Percentiles rank a stretch among this genome's conserved stretches.
Conservation (phyloP, 2,797 vertebrate genomes). For the Bufotes viridis region DNA sequence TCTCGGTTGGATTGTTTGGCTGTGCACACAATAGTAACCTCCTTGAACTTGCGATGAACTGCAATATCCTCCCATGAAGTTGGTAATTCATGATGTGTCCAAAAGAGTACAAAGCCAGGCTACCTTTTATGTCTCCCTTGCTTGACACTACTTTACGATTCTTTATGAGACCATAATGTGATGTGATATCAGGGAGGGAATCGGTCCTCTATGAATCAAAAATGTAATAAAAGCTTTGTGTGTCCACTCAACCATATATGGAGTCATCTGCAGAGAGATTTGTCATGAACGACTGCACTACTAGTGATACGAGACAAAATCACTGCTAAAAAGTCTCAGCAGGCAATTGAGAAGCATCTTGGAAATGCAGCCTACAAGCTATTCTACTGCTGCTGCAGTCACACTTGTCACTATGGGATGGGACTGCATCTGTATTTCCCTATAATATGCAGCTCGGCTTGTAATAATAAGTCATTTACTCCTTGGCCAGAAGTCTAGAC, state of each 20-base stretch:
- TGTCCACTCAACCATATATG: conserved; percentile 52
- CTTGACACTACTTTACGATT: conserved; percentile 53
- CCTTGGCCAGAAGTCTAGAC: too few species aligned
- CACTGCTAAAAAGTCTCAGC: not conserved
- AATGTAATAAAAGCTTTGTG: conserved; percentile 53
- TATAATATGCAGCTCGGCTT: too few species aligned
- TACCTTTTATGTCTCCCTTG: conserved; percentile 50
- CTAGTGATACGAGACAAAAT: not conserved
- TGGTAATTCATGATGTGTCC: conserved; percentile 56
- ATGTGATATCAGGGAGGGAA: conserved; percentile 48
- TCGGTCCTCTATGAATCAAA: conserved; percentile 52
- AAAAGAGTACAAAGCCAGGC: conserved; percentile 52
- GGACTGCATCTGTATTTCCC: not conserved
- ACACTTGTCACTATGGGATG: not conserved
- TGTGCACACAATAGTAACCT: conserved; percentile 28
- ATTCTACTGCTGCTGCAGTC: not conserved
- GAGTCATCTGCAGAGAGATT: conserved; percentile 38
- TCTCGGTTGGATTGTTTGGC: not conserved
- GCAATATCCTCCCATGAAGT: conserved; percentile 36
- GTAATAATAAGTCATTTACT: too few species aligned
- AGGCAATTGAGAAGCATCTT: not conserved
- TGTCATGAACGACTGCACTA: conserved; percentile 37
- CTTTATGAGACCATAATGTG: conserved; percentile 55
- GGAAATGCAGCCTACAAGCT: not conserved
- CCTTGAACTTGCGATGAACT: conserved; percentile 58